A percentile compares a stretch with the other conserved stretches of the same genome.
Evolutionary conservation across 2,888 invertebrate genomes (phyloP).

Genomic region (Peribatodes rhomboidaria): DNA sequence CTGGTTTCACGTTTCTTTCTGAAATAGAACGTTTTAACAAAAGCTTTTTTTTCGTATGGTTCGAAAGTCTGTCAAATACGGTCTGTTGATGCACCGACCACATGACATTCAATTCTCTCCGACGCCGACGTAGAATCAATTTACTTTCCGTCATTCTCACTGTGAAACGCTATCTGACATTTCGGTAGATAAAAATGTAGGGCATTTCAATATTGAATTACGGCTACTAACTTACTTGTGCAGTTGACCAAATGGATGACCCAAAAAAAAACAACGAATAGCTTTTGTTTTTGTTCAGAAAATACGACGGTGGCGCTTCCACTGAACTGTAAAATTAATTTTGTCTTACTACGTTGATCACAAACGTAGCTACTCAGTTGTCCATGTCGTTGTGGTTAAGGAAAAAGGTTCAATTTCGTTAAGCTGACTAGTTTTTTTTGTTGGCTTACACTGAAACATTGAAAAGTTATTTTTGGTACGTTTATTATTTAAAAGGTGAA

Average conservation of each 20-base stretch:
- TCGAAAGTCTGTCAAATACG: neutral
- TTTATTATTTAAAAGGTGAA: neutral
- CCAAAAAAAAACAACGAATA: neutral
- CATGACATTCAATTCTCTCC: conserved; percentile 11
- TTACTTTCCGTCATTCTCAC: conserved; percentile 14
- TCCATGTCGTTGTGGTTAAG: neutral
- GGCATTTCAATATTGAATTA: conserved; percentile 17
- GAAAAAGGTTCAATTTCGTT: neutral
- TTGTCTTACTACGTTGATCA: neutral
- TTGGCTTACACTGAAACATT: neutral
- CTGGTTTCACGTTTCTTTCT: too few relatives aligned
- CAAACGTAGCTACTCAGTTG: neutral
- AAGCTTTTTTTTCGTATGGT: neutral
- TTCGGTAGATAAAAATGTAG: conserved; percentile 14
- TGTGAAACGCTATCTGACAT: conserved; percentile 15
- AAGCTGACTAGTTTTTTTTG: neutral
- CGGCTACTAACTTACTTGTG: neutral
- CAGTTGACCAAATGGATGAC: neutral
- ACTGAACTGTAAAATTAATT: neutral
- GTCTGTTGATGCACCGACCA: neutral
- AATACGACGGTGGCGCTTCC: neutral
- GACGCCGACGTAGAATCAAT: conserved; percentile 19
- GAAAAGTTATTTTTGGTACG: neutral
- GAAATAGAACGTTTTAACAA: neutral
- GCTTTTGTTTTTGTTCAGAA: neutral